phyloP scores from a whole-genome alignment of 2,113 vertebrate species.

The Myiozetetes cayanensis region DNA sequence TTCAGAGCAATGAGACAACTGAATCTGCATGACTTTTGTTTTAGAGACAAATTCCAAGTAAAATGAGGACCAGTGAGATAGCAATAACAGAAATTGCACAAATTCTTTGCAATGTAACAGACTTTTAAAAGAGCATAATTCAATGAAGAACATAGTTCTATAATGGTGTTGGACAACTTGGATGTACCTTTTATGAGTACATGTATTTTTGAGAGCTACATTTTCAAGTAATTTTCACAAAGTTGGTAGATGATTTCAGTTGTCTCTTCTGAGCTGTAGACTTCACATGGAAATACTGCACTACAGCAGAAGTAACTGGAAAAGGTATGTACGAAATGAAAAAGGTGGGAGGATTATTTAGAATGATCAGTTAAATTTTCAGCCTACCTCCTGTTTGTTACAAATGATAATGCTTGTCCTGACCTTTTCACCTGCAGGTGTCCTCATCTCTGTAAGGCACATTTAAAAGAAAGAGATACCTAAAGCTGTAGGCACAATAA shows the following conservation, averaged over 20 bases:
- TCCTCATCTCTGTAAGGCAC: not conserved
- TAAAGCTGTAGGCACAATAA: not conserved
- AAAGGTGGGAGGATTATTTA: not conserved
- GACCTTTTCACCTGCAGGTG: not conserved
- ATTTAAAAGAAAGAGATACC: not conserved
- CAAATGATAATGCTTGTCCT: not conserved
- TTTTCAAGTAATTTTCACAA: not conserved
- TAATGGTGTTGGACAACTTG: not conserved
- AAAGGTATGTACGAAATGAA: not conserved
- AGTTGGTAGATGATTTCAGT: not conserved
- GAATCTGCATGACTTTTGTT: not conserved
- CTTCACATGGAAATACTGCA: not conserved
- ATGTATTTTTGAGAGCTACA: not conserved
- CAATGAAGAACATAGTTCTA: not conserved
- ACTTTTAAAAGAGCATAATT: not conserved
- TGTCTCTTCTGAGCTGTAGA: not conserved
- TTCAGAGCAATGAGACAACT: not conserved
- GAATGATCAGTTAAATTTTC: not conserved
- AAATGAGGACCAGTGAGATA: not conserved
- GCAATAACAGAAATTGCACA: not conserved
- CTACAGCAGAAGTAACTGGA: not conserved
- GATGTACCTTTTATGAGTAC: not conserved
- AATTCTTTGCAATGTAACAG: not conserved
- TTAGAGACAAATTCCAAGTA: not conserved
- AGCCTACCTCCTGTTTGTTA: not conserved